These are phyloP conservation scores for Chaenogobius annularis DNA, from an alignment of 2,113 vertebrate genomes.

Conservation along the genomic window DNA sequence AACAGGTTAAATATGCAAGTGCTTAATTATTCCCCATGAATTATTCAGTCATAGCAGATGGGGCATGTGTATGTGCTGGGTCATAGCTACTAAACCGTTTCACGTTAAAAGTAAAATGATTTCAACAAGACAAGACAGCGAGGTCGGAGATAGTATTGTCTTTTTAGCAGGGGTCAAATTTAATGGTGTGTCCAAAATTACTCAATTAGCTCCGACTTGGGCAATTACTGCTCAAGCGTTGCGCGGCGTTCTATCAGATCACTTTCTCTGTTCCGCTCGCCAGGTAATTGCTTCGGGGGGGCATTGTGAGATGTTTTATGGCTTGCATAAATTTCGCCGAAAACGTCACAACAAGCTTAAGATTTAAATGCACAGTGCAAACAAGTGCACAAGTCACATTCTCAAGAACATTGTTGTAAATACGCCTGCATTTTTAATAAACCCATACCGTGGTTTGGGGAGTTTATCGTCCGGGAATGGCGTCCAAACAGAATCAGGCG, in stretches of 20 bases:
- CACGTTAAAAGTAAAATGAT: background rate
- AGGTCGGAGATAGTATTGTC: background rate
- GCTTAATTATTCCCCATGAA: slow-evolving; percentile 73
- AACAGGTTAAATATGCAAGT: slow-evolving; percentile 65
- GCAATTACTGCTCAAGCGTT: background rate
- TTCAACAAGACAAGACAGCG: background rate
- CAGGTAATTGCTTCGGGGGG: slow-evolving; percentile 2
- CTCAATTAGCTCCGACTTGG: slow-evolving; percentile 4
- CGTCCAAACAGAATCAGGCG: slow-evolving; percentile 96
- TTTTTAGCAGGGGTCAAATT: slow-evolving; percentile 6
- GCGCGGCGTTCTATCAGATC: background rate
- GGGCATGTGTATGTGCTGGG: slow-evolving; percentile 51
- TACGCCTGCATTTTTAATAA: background rate
- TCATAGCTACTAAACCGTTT: slow-evolving; percentile 57
- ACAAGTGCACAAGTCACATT: background rate
- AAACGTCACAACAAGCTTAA: background rate
- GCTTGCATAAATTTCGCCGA: background rate
- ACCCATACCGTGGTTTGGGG: slow-evolving; percentile 89
- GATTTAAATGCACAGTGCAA: background rate
- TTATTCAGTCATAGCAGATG: slow-evolving; percentile 72
- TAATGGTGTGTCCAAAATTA: slow-evolving; percentile 9
- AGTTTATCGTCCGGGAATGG: slow-evolving; percentile 94
- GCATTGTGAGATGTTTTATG: background rate
- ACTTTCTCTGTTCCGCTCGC: background rate
- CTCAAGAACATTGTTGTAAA: background rate